Percentiles rank a stretch among this genome's conserved stretches.
These are phyloP conservation scores for Chelonus formosanus DNA, from an alignment of 2,888 invertebrate species.

Conservation along the genomic window DNA sequence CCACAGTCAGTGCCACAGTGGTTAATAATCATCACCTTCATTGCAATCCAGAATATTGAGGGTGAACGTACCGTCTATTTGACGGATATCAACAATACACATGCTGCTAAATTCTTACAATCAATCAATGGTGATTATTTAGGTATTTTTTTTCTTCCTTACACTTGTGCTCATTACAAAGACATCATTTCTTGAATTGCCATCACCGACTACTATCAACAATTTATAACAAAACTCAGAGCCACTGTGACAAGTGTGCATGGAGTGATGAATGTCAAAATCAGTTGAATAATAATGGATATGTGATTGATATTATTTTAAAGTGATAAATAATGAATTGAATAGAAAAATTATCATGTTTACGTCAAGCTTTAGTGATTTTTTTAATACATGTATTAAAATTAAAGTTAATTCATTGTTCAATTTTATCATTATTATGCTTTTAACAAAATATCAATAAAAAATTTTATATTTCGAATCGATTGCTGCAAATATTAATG, in stretches of 20 bases:
- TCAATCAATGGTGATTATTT: conserved; percentile 36
- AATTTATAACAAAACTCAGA: too few relatives aligned
- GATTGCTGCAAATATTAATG: too few relatives aligned
- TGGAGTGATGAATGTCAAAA: background rate
- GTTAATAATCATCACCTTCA: conserved; percentile 20
- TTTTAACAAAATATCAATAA: too few relatives aligned
- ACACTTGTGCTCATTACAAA: background rate
- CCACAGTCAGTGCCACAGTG: conserved; percentile 30
- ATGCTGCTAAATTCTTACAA: conserved; percentile 31
- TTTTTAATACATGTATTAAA: too few relatives aligned
- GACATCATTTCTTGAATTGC: background rate
- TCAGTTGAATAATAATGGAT: background rate
- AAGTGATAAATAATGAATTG: conserved; percentile 25
- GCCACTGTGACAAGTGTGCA: background rate
- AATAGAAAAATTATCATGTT: background rate
- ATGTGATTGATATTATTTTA: conserved; percentile 4
- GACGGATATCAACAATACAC: conserved; percentile 29
- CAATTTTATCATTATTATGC: too few relatives aligned
- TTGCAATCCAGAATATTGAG: conserved; percentile 18
- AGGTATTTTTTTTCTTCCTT: background rate
- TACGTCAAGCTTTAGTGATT: background rate
- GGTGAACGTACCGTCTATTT: conserved; percentile 19
- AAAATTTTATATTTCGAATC: too few relatives aligned
- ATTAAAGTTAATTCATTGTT: too few relatives aligned
- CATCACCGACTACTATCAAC: background rate